A percentile compares a stretch with the other conserved stretches of the same genome.
phyloP scores from a whole-genome alignment of 2,113 vertebrate genomes.

The Polyodon spathula region DNA sequence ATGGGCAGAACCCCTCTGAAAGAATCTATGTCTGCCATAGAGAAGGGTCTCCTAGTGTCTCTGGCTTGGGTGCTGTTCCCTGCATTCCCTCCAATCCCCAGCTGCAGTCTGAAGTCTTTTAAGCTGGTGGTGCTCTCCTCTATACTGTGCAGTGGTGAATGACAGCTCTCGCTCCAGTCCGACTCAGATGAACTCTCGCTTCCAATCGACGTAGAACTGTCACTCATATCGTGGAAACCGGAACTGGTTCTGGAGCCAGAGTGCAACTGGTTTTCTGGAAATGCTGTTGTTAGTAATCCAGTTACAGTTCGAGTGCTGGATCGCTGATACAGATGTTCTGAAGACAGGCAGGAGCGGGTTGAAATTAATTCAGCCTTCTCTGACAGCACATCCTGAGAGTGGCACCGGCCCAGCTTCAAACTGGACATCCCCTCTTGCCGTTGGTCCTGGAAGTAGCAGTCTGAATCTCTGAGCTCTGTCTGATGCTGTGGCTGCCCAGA shows the following conservation, averaged over 20 bases:
- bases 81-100: not conserved
- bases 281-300: no score
- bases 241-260: constrained; percentile 24
- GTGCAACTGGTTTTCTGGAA: constrained; percentile 1
- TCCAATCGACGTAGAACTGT: constrained; percentile 4
- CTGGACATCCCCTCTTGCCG: constrained; percentile 3
- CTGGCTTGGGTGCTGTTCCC: not conserved
- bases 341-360: constrained; percentile 11
- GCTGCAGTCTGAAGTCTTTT: not conserved
- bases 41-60: not conserved
- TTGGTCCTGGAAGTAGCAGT: constrained; percentile 7
- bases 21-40: constrained; percentile 16
- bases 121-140: not conserved
- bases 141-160: no score
- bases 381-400: constrained; percentile 17
- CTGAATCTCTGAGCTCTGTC: not conserved
- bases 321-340: constrained; percentile 12
- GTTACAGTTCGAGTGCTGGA: no score
- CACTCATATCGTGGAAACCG: constrained; percentile 24
- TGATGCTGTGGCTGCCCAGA: not conserved
- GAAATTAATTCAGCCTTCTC: not conserved
- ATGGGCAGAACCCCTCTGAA: constrained; percentile 20
- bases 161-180: not conserved
- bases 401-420: constrained; percentile 21
- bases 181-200: constrained; percentile 2